Percentiles rank a stretch among this genome's conserved stretches.
Evolutionary conservation across 2,888 invertebrate species (phyloP).

Genomic region (Pecten maximus): DNA sequence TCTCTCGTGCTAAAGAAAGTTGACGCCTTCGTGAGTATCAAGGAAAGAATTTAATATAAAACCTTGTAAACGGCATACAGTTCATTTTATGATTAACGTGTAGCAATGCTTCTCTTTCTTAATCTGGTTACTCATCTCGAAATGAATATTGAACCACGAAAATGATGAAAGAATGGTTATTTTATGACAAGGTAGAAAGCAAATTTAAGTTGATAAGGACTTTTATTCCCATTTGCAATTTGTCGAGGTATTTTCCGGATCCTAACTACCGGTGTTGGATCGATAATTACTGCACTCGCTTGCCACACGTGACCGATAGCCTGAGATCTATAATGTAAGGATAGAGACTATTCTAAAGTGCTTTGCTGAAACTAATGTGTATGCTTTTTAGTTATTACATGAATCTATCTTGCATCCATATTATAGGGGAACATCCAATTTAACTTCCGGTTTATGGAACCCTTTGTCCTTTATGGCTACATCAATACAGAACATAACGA

Average conservation of each 20-base stretch:
- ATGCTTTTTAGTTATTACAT: not conserved
- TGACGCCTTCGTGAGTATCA: not conserved
- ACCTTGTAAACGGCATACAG: not conserved
- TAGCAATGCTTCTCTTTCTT: not conserved
- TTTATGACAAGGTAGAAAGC: conserved; percentile 12
- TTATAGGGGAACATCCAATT: too few species aligned
- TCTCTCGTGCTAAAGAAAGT: not conserved
- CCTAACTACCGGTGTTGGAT: not conserved
- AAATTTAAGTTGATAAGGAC: conserved; percentile 6
- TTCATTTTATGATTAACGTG: not conserved
- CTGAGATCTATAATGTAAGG: not conserved
- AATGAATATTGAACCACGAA: conserved; percentile 10
- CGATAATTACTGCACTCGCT: not conserved
- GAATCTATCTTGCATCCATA: not conserved
- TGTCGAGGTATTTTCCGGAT: not conserved
- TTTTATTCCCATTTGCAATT: conserved; percentile 6
- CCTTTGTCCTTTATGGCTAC: too few species aligned
- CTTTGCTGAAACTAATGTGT: not conserved
- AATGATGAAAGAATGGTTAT: not conserved
- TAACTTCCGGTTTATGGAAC: too few species aligned
- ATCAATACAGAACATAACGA: too few species aligned
- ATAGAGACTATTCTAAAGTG: not conserved
- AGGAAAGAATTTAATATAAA: not conserved
- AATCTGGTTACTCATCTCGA: not conserved
- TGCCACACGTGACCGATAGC: not conserved